These are phyloP conservation scores for Pseudotriccus pelzelni DNA, from an alignment of 2,797 vertebrate species.

Conservation along the genomic window DNA sequence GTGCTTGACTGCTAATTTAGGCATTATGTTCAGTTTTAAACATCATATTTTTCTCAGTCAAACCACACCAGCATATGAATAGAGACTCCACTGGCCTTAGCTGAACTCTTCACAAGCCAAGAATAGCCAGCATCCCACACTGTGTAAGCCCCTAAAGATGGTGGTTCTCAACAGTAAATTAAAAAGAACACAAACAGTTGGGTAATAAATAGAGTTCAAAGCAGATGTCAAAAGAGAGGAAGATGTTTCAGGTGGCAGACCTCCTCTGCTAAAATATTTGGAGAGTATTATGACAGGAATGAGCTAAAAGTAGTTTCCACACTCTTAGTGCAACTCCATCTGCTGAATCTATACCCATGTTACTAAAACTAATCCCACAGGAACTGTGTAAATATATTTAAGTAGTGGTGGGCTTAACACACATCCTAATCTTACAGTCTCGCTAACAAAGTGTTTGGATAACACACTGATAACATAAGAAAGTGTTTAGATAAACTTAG, in stretches of 20 bases:
- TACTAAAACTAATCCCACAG: not conserved
- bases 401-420: not conserved
- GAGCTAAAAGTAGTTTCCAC: not conserved
- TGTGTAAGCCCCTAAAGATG: not conserved
- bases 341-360: not conserved
- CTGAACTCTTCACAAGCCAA: constrained; percentile 13
- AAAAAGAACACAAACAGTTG: not conserved
- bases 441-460: constrained; percentile 33
- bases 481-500: constrained; percentile 48
- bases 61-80: not conserved
- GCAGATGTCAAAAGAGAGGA: not conserved
- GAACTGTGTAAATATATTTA: not conserved
- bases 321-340: not conserved
- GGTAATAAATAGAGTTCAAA: not conserved
- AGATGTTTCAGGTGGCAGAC: not conserved
- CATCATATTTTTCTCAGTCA: not conserved
- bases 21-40: not conserved
- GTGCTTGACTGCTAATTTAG: constrained; percentile 10
- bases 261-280: not conserved
- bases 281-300: not conserved
- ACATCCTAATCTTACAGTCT: not conserved
- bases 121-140: not conserved
- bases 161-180: not conserved
- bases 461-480: constrained; percentile 1
- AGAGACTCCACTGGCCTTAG: not conserved